Base-by-base conservation (phyloP, 2,113 vertebrate genomes). In the Scomber japonicus region DNA sequence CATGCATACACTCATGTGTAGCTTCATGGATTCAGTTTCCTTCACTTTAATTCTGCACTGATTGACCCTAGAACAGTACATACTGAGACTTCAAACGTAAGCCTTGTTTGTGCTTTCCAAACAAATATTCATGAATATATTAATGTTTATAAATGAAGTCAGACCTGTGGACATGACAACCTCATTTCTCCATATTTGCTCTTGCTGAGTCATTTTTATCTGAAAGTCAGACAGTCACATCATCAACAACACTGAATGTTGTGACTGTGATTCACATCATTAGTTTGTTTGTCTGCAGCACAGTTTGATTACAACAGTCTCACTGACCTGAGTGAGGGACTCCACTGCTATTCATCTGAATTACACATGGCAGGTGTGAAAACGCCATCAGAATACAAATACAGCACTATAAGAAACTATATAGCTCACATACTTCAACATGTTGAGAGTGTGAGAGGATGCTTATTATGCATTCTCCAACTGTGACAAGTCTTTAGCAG, bases 321-420 rank as follows among this genome's bases (percentile, higher is more conserved):
- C 6, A n/a, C 53, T 54, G 53, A n/a, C 53, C 53, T n/a, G 53
- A 54, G 53, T n/a, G 17, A 54, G 19, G 19, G 10, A 27, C 24
- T n/a, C 19, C 40, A 9, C 35, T 64, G 40, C n/a, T 55, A 55
- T n/a, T 61, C 7, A 64, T 64, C n/a, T 64, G 19, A 24, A 64
- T 48, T 64, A 27, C 48, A 64, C 44, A 48, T 48, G 44, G 48
- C 9, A 64, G 19, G 19, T 21, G 45, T 64, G 62, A 64, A 48
- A 48, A 6, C 8, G 24, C 19, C 19, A 19, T 64, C 5, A 27
- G 4, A 64, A 64, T 49, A 46, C 21, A 49, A 65, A 65, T 65
- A 27, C 46, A 65, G 12, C 24, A 3, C 15, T 65, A 6, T 17
- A 35, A 11, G 30, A 11, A 21, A 50, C 17, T 11, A 5, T 30